Base-by-base conservation (phyloP, 2,888 invertebrate genomes). In the Sarcophaga subvicina region DNA sequence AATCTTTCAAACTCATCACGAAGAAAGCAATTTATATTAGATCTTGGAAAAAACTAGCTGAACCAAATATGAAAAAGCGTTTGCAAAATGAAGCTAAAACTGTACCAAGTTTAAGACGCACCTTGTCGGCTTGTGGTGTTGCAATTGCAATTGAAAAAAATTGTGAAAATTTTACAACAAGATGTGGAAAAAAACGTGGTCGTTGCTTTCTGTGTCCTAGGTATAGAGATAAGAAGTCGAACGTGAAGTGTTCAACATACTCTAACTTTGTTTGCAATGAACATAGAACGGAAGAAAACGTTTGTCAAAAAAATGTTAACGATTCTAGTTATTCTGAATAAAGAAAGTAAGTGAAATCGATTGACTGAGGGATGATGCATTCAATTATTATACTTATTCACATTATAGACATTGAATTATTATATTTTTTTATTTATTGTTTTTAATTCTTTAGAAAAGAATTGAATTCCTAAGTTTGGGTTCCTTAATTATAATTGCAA, bases 21-120 rank as follows among this genome's bases (percentile, higher is more conserved):
- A 69, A 77, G 67, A 67, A 77, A 77, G 54, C 17, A 10, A 49
- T 76, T 76, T 66, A 63, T 75, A 64, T 75, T 75, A 75, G 20
- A 73, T 73, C 63, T 73, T 47, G 75, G 47, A 75, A 75, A 75
- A 75, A 75, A 64, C 25, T 75, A 49, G 49, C 47, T 75, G 17
- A 63, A 75, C 64, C 63, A 64, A 75, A 64, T 17, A 63, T 75
- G 63, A 63, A 22, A 49, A 22, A 49, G 25, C 63, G 63, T 63
- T 63, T 63, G 63, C 63, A n/a, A 63, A 63, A 63, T 3, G 63
- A 63, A 63, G 63, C 63, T 63, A 25, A 63, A 63, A n/a, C n/a
- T n/a, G n/a, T n/a, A 63, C 63, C 63, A 63, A 25, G n/a, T n/a
- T 20, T 63, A 63, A 14, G 22, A 63, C 63, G 22, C 3, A 6